Conservation (phyloP, 2,888 invertebrate genomes). For the Philereme vetulata region DNA sequence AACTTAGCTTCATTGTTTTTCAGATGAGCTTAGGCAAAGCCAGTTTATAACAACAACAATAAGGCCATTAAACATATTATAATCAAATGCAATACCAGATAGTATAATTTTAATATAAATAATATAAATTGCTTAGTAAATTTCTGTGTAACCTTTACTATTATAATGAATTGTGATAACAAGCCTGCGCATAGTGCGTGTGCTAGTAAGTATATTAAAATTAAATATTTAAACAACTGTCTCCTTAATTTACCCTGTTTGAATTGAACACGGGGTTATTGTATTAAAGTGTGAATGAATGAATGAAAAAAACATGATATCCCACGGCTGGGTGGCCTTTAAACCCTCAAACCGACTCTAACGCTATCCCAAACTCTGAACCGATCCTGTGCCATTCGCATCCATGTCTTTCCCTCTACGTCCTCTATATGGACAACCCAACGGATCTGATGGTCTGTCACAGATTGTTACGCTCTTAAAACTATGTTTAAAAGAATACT, state of each 20-base stretch:
- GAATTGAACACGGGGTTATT: not conserved
- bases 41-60: not conserved
- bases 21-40: not conserved
- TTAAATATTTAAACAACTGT: conserved; percentile 20
- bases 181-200: not conserved
- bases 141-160: conserved; percentile 13
- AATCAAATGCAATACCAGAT: not conserved
- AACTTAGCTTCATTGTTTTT: too few species aligned
- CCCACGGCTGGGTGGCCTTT: too few species aligned
- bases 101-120: not conserved
- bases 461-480: too few species aligned
- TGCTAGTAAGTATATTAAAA: not conserved
- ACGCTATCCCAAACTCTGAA: too few species aligned
- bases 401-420: too few species aligned
- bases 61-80: conserved; percentile 1
- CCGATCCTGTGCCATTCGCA: too few species aligned
- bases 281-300: too few species aligned
- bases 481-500: too few species aligned
- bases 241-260: not conserved
- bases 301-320: too few species aligned
- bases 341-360: too few species aligned
- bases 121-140: conserved; percentile 1
- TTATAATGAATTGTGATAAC: not conserved
- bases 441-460: too few species aligned
- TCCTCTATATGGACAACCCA: too few species aligned